Percentiles rank a stretch among this genome's conserved stretches.
Evolutionary conservation across 2,797 vertebrate genomes (phyloP).

Genomic region (Pipistrellus kuhlii): DNA sequence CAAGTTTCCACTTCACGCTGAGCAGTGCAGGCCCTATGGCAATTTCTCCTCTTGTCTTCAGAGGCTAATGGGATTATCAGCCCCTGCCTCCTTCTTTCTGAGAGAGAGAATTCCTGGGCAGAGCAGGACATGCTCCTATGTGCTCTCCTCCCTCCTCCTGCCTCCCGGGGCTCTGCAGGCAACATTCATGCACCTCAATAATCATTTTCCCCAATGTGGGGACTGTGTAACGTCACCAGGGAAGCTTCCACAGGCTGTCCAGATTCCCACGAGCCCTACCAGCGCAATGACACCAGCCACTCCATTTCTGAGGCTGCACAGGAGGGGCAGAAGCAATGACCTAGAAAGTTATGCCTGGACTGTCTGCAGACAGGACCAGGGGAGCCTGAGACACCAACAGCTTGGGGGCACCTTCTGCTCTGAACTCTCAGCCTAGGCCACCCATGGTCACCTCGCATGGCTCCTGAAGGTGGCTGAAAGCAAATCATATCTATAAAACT

Average conservation of each 20-base stretch:
- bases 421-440: background rate
- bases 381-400: background rate
- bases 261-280: background rate
- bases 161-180: background rate
- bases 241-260: background rate
- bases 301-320: background rate
- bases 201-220: background rate
- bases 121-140: background rate
- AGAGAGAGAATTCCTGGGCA: background rate
- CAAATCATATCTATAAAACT: background rate
- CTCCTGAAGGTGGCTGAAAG: background rate
- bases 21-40: background rate
- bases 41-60: background rate
- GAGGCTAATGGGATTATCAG: slow-evolving; percentile 27
- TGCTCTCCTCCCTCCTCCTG: slow-evolving; percentile 7
- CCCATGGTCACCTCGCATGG: background rate
- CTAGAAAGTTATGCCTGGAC: background rate
- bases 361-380: background rate
- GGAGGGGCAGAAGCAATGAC: background rate
- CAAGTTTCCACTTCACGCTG: background rate
- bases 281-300: background rate
- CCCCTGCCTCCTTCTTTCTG: background rate
- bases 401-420: background rate
- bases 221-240: background rate
- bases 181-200: background rate